These are phyloP conservation scores for Heliconius hermathena DNA, from an alignment of 1,140 invertebrate species.

Conservation along the genomic window DNA sequence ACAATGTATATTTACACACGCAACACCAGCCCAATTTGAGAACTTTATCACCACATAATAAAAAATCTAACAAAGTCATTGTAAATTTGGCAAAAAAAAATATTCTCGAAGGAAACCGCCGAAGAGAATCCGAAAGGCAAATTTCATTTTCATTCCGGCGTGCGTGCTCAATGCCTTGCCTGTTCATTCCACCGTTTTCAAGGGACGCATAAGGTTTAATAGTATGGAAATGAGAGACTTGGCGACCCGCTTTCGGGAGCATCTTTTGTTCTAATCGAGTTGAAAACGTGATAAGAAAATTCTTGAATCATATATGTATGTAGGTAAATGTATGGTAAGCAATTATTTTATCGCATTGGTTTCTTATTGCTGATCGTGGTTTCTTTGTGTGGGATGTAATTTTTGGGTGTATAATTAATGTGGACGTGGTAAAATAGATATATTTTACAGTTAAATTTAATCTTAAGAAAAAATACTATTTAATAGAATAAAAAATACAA, in stretches of 20 bases:
- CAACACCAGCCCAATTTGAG: slow-evolving; percentile 6
- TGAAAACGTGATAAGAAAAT: slow-evolving; percentile 34
- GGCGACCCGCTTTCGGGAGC: slow-evolving; percentile 17
- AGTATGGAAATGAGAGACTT: slow-evolving; percentile 37
- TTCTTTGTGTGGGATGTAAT: background rate
- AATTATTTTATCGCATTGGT: slow-evolving; percentile 8
- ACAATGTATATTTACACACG: background rate
- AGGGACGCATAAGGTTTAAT: slow-evolving; percentile 33
- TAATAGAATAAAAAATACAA: too few relatives aligned
- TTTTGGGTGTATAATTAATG: background rate
- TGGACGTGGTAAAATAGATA: background rate
- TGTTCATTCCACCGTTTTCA: slow-evolving; percentile 29
- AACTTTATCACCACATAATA: slow-evolving; percentile 21
- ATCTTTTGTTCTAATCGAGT: slow-evolving; percentile 37
- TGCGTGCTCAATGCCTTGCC: slow-evolving; percentile 33
- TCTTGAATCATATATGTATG: slow-evolving; percentile 10
- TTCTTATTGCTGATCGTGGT: background rate
- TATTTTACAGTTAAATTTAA: too few relatives aligned
- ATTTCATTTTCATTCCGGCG: slow-evolving; percentile 36
- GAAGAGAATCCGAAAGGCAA: slow-evolving; percentile 34
- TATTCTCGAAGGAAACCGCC: slow-evolving; percentile 29
- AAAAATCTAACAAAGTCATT: slow-evolving; percentile 34
- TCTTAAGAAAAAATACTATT: too few relatives aligned
- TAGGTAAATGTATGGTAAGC: background rate
- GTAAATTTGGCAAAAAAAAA: slow-evolving; percentile 28